Evolutionary conservation across 2,888 invertebrate species (phyloP), one percentile per base, ranked within the genome.

Genomic region (Eilema sororculum): DNA sequence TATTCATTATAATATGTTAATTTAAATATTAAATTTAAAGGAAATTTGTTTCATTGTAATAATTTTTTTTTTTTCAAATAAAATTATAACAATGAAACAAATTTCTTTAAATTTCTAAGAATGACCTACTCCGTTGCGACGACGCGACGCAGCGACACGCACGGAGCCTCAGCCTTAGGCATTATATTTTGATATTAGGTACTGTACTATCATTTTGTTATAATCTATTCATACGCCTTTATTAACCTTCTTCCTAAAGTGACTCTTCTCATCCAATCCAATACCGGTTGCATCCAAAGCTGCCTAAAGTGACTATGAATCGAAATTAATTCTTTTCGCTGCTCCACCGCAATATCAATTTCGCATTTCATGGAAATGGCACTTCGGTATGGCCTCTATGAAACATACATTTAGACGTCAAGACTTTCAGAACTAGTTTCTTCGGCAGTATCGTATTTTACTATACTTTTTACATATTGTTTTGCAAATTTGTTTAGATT

Each of bases 291-390:
- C 25, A 25, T 58, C 24, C 13, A 4, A 24, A 58, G 22, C 57
- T 58, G 12, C 13, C 28, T 30, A 33, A 69, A 67, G 24, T 66
- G 3, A 57, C 12, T 64, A 24, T 22, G 60, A 46, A 58, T 22
- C 41, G 8, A 74, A 73, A 59, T 75, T 59, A 59, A 69, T 64
- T 61, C 52, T 59, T 60, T 63, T 65, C 24, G 60, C 24, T 67
- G 65, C 24, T 62, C 63, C 2, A 24, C 20, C 28, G 57, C 65
- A 58, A 82, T 85, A 80, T 83, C 78, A 84, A 84, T 82, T 86
- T 83, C 76, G 65, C 70, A 74, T 83, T 81, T 81, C 78, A 75
- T 77, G 69, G 78, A 84, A 80, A 80, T 77, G 69, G 66, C 72
- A 74, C 78, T 80, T 76, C 71, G 57, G 41, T 63, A 69, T 28